Evolutionary conservation across 2,888 invertebrate genomes (phyloP), one percentile per base, ranked within the genome.

Genomic region (Troglohyphantes excavatus): DNA sequence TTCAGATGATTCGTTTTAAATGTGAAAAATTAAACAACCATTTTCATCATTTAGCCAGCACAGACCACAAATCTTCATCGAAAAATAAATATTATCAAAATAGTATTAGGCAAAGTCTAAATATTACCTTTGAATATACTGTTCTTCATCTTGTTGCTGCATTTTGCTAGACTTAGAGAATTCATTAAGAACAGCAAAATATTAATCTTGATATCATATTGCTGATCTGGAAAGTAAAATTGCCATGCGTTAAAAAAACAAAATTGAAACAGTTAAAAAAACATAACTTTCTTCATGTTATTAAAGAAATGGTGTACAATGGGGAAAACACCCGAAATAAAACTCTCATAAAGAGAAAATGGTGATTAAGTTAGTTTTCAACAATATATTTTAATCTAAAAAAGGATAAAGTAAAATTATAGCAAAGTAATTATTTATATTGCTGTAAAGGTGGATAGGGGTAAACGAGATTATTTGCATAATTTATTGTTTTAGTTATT

Each of bases 141-240:
- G 87, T 46, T 87, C 87, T 65, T 81, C 87, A 46, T 87, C 87
- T 65, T 72, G 87, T 6, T 72, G 79, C 46, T 79, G 72, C 87
- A 87, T 87, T 67, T 63, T 87, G 61, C 13, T 63, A 33, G 72
- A 29, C 33, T 29, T 13, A 29, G 26, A 53, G 26, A 75, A 21
- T 75, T 75, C 72, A 73, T 73, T 39, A 61, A 61, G 33, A 29
- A 27, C 2, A 75, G 2, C 17, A n/a, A 21, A 11, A 75, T 53
- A 9, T 53, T 19, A 3, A 27, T 13, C 21, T 61, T 75, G 75
- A 61, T 19, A n/a, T 21, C 33, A 75, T 75, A 7, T 26, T 61
- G n/a, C 33, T 21, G 19, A 59, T 61, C 75, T 75, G 27, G 53
- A 59, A 21, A 17, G 23, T 13, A 53, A 26, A 70, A 39, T 70